phyloP scores from a whole-genome alignment of 2,888 invertebrate genomes.

The Ceraclea dissimilis region DNA sequence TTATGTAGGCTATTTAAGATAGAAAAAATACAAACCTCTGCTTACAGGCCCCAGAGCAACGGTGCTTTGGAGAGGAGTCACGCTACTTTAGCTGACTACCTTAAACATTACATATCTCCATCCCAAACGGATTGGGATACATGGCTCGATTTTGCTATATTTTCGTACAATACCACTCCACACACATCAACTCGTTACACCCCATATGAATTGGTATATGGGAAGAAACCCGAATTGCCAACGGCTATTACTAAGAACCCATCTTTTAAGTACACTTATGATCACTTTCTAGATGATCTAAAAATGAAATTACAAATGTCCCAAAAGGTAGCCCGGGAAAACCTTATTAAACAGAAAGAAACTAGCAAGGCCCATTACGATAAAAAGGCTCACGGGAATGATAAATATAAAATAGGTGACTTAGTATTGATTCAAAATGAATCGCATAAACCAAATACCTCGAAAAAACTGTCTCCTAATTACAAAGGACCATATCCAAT shows the following conservation, averaged over 20 bases:
- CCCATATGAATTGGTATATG: constrained; percentile 32
- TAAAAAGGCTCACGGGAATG: constrained; percentile 14
- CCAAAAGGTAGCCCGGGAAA: constrained; percentile 27
- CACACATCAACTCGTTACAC: constrained; percentile 31
- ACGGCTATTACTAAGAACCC: constrained; percentile 24
- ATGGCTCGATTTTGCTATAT: neutral
- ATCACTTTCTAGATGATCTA: constrained; percentile 25
- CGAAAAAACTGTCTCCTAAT: constrained; percentile 1
- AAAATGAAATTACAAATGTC: constrained; percentile 25
- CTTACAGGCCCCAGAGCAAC: constrained; percentile 31
- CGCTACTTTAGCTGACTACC: constrained; percentile 27
- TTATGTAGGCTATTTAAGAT: constrained; percentile 30
- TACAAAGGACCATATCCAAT: neutral
- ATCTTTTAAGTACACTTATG: constrained; percentile 28
- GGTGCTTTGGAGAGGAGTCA: constrained; percentile 31
- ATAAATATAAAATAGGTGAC: constrained; percentile 11
- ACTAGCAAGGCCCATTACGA: constrained; percentile 26
- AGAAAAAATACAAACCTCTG: constrained; percentile 28
- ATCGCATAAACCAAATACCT: neutral
- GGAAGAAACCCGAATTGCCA: constrained; percentile 25
- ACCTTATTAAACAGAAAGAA: constrained; percentile 24
- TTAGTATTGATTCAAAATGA: neutral
- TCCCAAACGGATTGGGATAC: constrained; percentile 1
- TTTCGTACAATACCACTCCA: constrained; percentile 21
- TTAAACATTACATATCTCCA: constrained; percentile 1